Evolutionary conservation across 2,888 invertebrate species (phyloP).

Genomic region (Yponomeuta evonymella): DNA sequence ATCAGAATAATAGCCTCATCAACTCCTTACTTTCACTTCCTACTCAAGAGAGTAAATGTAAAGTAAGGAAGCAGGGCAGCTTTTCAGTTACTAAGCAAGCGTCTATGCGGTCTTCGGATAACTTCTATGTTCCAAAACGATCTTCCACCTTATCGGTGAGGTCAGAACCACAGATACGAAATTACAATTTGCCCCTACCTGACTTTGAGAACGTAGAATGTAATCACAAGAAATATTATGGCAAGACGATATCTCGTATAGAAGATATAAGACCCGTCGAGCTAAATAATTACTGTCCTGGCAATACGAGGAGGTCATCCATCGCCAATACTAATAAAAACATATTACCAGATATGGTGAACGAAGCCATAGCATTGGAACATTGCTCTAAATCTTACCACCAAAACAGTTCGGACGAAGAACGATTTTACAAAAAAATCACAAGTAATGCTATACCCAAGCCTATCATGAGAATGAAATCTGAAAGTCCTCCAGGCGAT

Average conservation of each 20-base stretch:
- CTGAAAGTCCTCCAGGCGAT: conserved; percentile 70
- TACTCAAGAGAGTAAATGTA: conserved; percentile 35
- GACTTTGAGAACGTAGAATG: conserved; percentile 44
- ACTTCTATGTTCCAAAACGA: conserved; percentile 24
- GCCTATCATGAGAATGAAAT: conserved; percentile 45
- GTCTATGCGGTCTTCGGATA: background rate
- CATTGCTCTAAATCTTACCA: conserved; percentile 57
- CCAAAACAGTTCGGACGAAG: conserved; percentile 62
- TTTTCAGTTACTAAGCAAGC: conserved; percentile 42
- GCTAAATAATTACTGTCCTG: conserved; percentile 39
- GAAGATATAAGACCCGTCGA: conserved; percentile 54
- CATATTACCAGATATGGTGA: conserved; percentile 78
- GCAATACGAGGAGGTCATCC: conserved; percentile 40
- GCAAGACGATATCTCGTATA: conserved; percentile 46
- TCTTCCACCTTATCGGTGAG: conserved; percentile 55
- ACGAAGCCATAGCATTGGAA: conserved; percentile 79
- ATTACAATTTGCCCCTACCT: conserved; percentile 61
- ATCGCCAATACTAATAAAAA: conserved; percentile 46
- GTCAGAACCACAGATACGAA: conserved; percentile 60
- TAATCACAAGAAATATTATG: conserved; percentile 37
- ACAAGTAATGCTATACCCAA: conserved; percentile 32
- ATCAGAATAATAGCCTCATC: conserved; percentile 38
- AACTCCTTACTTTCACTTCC: conserved; percentile 59
- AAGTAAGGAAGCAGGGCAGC: conserved; percentile 56
- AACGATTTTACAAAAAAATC: conserved; percentile 49